These are phyloP conservation scores for Branchipolynoe longqiensis DNA, from an alignment of 2,888 invertebrate species.

Conservation along the genomic window DNA sequence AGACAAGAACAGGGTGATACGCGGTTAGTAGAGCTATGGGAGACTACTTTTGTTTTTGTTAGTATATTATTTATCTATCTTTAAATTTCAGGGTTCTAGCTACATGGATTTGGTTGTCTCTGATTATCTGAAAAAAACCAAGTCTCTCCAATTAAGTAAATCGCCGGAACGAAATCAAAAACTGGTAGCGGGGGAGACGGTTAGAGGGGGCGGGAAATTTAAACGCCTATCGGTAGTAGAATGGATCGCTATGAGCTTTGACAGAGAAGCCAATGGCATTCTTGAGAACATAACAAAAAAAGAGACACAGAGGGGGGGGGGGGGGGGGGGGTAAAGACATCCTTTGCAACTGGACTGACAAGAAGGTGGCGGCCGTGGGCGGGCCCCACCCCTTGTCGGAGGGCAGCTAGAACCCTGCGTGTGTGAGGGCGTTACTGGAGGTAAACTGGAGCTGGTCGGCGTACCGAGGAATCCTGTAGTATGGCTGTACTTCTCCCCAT, in stretches of 20 bases:
- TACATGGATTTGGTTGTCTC: neutral
- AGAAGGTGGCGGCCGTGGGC: neutral
- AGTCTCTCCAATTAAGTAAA: too few relatives aligned
- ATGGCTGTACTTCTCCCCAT: constrained; percentile 62
- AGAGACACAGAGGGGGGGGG: neutral
- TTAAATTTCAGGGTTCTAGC: constrained; percentile 34
- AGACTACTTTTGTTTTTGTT: too few relatives aligned
- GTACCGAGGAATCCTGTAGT: constrained; percentile 67
- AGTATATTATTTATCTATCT: too few relatives aligned
- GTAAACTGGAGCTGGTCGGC: too few relatives aligned
- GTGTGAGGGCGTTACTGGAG: neutral
- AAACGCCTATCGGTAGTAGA: neutral
- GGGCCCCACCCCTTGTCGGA: too few relatives aligned
- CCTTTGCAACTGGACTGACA: too few relatives aligned
- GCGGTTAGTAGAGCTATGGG: too few relatives aligned
- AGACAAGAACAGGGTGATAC: too few relatives aligned
- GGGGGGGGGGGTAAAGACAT: neutral
- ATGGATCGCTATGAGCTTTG: neutral
- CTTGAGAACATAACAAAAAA: neutral
- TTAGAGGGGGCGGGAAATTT: neutral
- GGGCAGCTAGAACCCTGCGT: constrained; percentile 41
- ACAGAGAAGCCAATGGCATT: neutral
- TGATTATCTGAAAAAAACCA: too few relatives aligned
- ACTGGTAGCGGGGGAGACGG: neutral
- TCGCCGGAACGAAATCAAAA: neutral